phyloP scores from a whole-genome alignment of 2,113 vertebrate genomes.

The Ictalurus punctatus region DNA sequence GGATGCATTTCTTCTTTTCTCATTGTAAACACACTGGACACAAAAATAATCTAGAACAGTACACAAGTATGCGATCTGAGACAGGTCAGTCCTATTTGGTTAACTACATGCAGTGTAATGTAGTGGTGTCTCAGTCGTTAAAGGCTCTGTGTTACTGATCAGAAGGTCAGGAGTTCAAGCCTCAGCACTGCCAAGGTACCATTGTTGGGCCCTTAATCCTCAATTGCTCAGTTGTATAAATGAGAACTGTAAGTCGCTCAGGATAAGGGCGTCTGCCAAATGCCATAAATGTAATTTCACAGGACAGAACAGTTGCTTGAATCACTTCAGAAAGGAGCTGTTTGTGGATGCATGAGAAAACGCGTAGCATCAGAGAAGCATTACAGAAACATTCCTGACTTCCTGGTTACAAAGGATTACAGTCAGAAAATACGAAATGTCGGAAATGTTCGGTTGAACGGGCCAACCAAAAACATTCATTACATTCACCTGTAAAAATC shows the following conservation, averaged over 20 bases:
- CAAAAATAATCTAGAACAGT: background rate
- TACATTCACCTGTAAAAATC: constrained; percentile 42
- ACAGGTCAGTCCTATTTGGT: background rate
- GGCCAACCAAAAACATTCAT: constrained; percentile 41
- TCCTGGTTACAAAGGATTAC: constrained; percentile 27
- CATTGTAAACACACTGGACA: background rate
- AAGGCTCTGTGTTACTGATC: too few relatives aligned
- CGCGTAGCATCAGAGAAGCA: background rate
- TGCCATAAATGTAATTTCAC: background rate
- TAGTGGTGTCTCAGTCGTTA: too few relatives aligned
- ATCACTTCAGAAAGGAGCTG: background rate
- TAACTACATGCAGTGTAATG: background rate
- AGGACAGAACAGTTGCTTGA: background rate
- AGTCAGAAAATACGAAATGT: constrained; percentile 5
- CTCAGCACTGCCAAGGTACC: too few relatives aligned
- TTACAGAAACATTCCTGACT: background rate
- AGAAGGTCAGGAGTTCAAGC: too few relatives aligned
- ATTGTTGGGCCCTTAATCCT: too few relatives aligned
- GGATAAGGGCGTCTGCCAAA: too few relatives aligned
- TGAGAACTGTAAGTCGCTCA: too few relatives aligned
- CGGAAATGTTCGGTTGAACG: background rate
- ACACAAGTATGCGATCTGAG: background rate
- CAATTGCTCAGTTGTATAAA: too few relatives aligned
- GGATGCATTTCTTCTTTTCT: background rate
- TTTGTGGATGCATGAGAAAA: background rate